A percentile compares a stretch with the other conserved stretches of the same genome.
Conservation (phyloP, 2,797 vertebrate genomes). For the Gallinago nigripennis region DNA sequence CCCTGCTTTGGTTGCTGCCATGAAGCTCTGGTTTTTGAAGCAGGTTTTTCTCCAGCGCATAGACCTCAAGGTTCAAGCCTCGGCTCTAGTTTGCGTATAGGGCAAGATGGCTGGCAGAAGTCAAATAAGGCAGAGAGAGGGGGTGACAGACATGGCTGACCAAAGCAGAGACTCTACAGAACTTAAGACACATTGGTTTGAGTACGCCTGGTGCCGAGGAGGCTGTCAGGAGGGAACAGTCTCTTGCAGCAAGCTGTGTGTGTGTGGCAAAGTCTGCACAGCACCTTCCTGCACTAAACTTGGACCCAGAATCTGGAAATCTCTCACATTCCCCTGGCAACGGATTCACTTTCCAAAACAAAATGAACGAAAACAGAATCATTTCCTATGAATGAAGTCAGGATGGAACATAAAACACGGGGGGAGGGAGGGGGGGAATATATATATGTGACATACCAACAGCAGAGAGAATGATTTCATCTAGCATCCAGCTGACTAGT, state of each 20-base stretch:
- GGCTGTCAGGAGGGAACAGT: neutral
- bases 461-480: conserved; percentile 52
- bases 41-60: neutral
- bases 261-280: conserved; percentile 31
- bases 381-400: conserved; percentile 42
- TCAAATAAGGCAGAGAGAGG: neutral
- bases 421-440: neutral
- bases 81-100: neutral
- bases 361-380: conserved; percentile 19
- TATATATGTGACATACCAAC: conserved; percentile 1
- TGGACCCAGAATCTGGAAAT: conserved; percentile 44
- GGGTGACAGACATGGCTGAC: neutral
- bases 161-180: neutral
- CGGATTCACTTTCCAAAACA: conserved; percentile 51
- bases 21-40: neutral
- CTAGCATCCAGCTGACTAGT: conserved; percentile 25
- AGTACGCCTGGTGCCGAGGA: neutral
- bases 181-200: neutral
- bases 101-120: neutral
- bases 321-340: conserved; percentile 50
- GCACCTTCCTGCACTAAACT: conserved; percentile 25
- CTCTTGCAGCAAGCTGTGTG: conserved; percentile 1
- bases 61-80: neutral
- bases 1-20: neutral
- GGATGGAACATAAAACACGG: conserved; percentile 40